Evolutionary conservation across 1,140 invertebrate genomes (phyloP).

Genomic region (Myzus persicae): DNA sequence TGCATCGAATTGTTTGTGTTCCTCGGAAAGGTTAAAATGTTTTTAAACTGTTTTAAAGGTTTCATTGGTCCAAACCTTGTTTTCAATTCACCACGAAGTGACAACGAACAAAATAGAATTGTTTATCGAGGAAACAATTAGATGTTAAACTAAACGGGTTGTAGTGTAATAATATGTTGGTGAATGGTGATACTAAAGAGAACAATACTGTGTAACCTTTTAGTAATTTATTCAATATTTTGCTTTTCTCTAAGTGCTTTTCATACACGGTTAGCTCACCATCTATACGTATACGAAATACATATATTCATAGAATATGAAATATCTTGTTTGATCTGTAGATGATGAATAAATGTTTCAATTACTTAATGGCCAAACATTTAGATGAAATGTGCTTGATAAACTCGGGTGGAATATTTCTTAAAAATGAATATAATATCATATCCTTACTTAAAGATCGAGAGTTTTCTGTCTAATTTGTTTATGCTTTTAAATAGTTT

Average conservation of each 20-base stretch:
- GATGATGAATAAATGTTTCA: background rate
- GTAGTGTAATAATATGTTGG: conserved; percentile 1
- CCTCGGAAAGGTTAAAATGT: conserved; percentile 24
- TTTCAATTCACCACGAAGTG: conserved; percentile 9
- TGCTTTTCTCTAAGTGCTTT: background rate
- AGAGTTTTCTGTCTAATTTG: background rate
- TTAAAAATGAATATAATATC: background rate
- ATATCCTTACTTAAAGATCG: background rate
- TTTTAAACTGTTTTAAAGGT: conserved; percentile 40
- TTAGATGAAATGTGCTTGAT: background rate
- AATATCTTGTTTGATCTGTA: background rate
- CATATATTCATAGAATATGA: background rate
- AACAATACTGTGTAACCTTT: background rate
- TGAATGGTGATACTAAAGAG: no score
- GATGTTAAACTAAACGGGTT: background rate
- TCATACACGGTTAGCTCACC: background rate
- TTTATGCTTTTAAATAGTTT: background rate
- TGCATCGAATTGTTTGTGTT: background rate
- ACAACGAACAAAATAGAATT: background rate
- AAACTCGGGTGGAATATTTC: background rate
- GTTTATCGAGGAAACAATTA: conserved; percentile 36
- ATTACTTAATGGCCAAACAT: background rate
- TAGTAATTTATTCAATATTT: conserved; percentile 26
- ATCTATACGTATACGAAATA: background rate
- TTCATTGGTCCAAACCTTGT: background rate